phyloP scores from a whole-genome alignment of 2,888 invertebrate genomes.

The Dromius quadrimaculatus region DNA sequence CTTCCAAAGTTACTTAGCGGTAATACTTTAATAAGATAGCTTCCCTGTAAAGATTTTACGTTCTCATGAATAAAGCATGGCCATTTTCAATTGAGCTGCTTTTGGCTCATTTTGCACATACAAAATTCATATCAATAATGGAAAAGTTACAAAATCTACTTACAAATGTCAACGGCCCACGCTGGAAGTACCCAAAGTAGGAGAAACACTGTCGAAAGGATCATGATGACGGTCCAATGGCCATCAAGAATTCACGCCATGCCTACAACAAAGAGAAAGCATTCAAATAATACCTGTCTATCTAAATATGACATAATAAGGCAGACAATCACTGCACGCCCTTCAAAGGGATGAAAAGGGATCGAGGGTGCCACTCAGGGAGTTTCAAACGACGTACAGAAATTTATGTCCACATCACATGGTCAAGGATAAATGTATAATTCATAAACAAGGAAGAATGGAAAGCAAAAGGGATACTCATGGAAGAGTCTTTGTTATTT shows the following conservation, averaged over 20 bases:
- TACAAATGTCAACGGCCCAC: slow-evolving; percentile 47
- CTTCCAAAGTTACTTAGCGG: too few species aligned
- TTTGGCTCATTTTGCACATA: slow-evolving; percentile 22
- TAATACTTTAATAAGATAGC: too few species aligned
- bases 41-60: background rate
- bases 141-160: slow-evolving; percentile 37
- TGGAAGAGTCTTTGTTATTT: slow-evolving; percentile 15
- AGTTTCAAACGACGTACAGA: background rate
- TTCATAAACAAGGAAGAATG: slow-evolving; percentile 38
- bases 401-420: background rate
- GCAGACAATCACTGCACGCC: background rate
- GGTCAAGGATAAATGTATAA: slow-evolving; percentile 21
- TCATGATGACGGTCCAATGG: slow-evolving; percentile 34
- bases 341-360: background rate
- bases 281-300: background rate
- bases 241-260: slow-evolving; percentile 50
- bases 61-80: background rate
- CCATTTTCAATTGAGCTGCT: background rate
- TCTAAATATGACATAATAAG: background rate
- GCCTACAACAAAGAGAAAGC: slow-evolving; percentile 43
- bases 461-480: slow-evolving; percentile 28
- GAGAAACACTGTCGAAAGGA: slow-evolving; percentile 10
- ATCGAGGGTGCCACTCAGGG: background rate
- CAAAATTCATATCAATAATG: slow-evolving; percentile 33
- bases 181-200: background rate